phyloP scores from a whole-genome alignment of 2,113 vertebrate genomes.

The Amblyopsis rosae region DNA sequence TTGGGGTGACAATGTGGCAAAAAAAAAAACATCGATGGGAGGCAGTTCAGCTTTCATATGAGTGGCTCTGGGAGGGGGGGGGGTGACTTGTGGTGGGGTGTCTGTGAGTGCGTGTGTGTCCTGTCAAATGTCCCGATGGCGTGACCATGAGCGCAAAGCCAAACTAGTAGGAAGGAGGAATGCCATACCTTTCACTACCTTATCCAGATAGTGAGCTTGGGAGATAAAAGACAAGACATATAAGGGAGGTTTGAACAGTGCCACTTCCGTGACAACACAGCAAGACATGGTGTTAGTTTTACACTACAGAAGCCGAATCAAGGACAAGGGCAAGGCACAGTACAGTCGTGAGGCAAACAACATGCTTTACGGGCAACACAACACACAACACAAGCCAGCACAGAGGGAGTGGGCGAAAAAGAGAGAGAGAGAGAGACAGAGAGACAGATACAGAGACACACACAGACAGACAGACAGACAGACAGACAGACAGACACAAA shows the following conservation, averaged over 20 bases:
- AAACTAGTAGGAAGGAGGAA: constrained; percentile 83
- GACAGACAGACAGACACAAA: background rate
- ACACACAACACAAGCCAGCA: constrained; percentile 36
- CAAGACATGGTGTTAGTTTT: constrained; percentile 68
- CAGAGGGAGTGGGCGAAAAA: constrained; percentile 24
- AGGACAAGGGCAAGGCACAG: constrained; percentile 36
- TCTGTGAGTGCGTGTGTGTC: constrained; percentile 24
- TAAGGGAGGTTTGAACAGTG: constrained; percentile 89
- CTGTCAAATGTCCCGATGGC: constrained; percentile 52
- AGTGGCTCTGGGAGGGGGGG: constrained; percentile 22
- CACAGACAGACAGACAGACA: constrained; percentile 18
- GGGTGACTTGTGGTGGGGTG: constrained; percentile 6
- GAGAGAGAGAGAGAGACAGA: constrained; percentile 36
- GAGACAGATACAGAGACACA: constrained; percentile 19
- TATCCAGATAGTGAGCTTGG: constrained; percentile 99
- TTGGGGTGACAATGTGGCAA: constrained; percentile 54
- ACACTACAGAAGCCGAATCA: constrained; percentile 57
- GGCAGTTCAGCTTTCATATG: constrained; percentile 41
- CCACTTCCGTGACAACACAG: constrained; percentile 74
- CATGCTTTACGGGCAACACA: constrained; percentile 68
- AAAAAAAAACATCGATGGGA: constrained; percentile 53
- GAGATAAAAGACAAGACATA: constrained; percentile 99
- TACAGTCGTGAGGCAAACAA: constrained; percentile 44
- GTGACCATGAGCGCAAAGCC: constrained; percentile 52
- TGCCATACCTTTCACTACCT: constrained; percentile 99